These are phyloP conservation scores for Hippocampus guttulatus DNA, from an alignment of 2,113 vertebrate genomes.

Conservation along the genomic window DNA sequence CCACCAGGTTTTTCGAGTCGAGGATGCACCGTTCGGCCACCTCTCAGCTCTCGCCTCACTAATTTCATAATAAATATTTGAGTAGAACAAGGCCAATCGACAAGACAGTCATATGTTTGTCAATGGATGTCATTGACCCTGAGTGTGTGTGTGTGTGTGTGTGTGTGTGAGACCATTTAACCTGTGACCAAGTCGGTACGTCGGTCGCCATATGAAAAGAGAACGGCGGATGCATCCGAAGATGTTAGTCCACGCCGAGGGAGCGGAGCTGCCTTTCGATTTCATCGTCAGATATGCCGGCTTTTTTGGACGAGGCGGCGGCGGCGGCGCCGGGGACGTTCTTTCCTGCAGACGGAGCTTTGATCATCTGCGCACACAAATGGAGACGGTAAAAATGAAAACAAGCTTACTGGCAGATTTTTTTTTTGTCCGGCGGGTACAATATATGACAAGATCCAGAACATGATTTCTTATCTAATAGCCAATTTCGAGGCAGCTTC, in stretches of 20 bases:
- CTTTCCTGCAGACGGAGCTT: constrained; percentile 86
- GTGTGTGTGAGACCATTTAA: constrained; percentile 11
- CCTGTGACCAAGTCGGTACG: constrained; percentile 21
- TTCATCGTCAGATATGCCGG: constrained; percentile 91
- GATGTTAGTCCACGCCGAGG: constrained; percentile 85
- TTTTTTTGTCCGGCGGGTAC: not conserved
- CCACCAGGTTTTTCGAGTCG: constrained; percentile 12
- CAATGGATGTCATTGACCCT: constrained; percentile 13
- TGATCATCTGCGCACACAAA: constrained; percentile 82
- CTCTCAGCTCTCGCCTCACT: constrained; percentile 18
- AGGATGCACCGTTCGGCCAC: constrained; percentile 11
- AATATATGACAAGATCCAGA: not conserved
- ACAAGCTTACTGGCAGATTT: constrained; percentile 1
- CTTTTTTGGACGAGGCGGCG: constrained; percentile 70
- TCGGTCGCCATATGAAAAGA: constrained; percentile 36
- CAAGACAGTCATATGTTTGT: constrained; percentile 9
- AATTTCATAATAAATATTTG: constrained; percentile 42
- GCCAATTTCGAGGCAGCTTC: constrained; percentile 6
- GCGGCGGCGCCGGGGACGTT: constrained; percentile 76
- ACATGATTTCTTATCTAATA: constrained; percentile 9
- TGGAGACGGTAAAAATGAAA: constrained; percentile 8
- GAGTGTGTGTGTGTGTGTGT: constrained; percentile 1
- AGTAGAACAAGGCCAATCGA: constrained; percentile 40
- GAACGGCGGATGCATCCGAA: not conserved
- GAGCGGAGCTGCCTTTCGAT: constrained; percentile 95